These are phyloP conservation scores for Sturmia bella DNA, from an alignment of 2,888 invertebrate species.

Conservation along the genomic window DNA sequence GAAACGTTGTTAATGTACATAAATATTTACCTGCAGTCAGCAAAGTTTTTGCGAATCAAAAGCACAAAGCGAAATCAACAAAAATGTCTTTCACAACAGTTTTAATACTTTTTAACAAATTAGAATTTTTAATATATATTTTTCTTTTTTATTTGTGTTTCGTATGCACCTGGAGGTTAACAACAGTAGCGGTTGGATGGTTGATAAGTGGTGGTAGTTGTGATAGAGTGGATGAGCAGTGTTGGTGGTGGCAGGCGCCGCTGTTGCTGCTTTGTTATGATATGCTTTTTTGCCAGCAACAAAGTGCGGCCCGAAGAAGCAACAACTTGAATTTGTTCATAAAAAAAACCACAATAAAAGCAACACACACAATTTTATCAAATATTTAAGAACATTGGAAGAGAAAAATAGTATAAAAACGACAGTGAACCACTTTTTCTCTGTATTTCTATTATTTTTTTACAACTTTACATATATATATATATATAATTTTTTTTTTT, in stretches of 20 bases:
- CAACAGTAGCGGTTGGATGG: conserved; percentile 62
- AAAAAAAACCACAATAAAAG: conserved; percentile 61
- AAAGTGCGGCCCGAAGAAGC: conserved; percentile 65
- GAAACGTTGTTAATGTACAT: not conserved
- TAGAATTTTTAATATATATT: conserved; percentile 56
- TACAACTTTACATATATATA: conserved; percentile 34
- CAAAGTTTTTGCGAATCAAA: conserved; percentile 53
- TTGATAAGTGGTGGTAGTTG: conserved; percentile 48
- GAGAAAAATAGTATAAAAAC: conserved; percentile 31
- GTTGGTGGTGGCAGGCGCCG: conserved; percentile 58
- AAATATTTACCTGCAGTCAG: conserved; percentile 61
- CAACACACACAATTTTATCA: conserved; percentile 47
- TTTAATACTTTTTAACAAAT: conserved; percentile 49
- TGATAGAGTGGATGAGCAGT: conserved; percentile 44
- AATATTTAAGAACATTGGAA: conserved; percentile 45
- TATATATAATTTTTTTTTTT: too few species aligned
- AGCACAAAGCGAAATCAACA: conserved; percentile 54
- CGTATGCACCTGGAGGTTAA: conserved; percentile 65
- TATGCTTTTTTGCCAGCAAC: conserved; percentile 56
- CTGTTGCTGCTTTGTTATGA: conserved; percentile 56
- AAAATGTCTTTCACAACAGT: conserved; percentile 57
- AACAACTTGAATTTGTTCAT: conserved; percentile 64
- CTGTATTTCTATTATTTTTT: not conserved
- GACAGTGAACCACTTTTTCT: conserved; percentile 39
- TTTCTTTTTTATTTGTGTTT: conserved; percentile 38